Evolutionary conservation across 2,113 vertebrate species (phyloP), one percentile per base, ranked within the genome.

Genomic region (Plotosus lineatus): DNA sequence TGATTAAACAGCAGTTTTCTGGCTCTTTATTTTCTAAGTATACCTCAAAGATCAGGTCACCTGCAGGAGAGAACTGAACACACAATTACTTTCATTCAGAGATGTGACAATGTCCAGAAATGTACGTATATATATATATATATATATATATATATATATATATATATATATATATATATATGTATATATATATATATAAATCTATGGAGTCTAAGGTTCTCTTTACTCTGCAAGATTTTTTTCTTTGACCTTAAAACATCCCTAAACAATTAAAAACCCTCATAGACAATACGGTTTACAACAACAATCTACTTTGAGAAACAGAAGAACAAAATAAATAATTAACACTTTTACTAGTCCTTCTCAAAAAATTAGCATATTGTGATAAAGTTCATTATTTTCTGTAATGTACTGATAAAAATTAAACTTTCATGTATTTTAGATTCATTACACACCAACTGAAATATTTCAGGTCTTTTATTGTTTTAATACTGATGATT

Each of bases 11-110:
- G 89, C 96, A 97, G 83, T 91, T 95, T 86, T 98, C 97, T 0
- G 95, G 95, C 68, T 94, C 93, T 83, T 93, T 97, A 87, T 90
- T 96, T 89, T 96, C 96, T 86, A 98, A 92, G 3, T 95, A 99
- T n/a, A 97, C 96, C 90, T 98, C 97, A 83, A 98, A 96, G 86
- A 99, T 92, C 90, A 98, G 87, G 89, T 98, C 97, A 85, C 96
- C 97, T 85, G 96, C 96, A 81, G 97, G 97, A 60, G 95, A 95
- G 89, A 97, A 96, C 97, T 99, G 83, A 63, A 69, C 11, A 63
- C 72, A 65, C 28, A 79, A 46, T 33, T 19, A 51, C 50, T 75
- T 23, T 42, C 4, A 53, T 68, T 78, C 23, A 28, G 21, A 71
- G 15, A 42, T 31, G 26, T 28, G 14, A 28, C 2, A 71, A 28